Percentiles rank a stretch among this genome's conserved stretches.
These are phyloP conservation scores for Danionella cerebrum DNA, from an alignment of 2,113 vertebrate species.

Conservation along the genomic window DNA sequence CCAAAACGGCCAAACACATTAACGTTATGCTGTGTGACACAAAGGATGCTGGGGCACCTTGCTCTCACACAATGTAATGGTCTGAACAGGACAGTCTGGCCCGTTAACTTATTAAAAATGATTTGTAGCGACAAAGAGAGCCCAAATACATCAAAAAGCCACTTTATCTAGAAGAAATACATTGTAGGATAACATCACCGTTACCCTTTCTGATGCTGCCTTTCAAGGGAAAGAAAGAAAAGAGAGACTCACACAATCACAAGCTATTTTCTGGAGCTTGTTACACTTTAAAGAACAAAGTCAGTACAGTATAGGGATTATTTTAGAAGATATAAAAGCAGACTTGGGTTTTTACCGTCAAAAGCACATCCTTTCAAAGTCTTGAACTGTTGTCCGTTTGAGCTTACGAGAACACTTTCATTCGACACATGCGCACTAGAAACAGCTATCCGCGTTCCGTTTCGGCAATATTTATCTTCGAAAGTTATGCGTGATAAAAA, in stretches of 20 bases:
- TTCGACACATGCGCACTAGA: not conserved
- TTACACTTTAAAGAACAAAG: not conserved
- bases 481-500: not conserved
- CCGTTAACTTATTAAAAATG: not conserved
- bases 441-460: not conserved
- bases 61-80: not conserved
- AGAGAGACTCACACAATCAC: too few relatives aligned
- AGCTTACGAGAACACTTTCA: too few relatives aligned
- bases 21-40: not conserved
- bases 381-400: too few relatives aligned
- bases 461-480: not conserved
- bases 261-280: not conserved
- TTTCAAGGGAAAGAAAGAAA: too few relatives aligned
- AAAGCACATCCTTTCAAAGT: not conserved
- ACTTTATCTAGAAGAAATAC: too few relatives aligned
- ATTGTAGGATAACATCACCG: too few relatives aligned
- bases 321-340: not conserved
- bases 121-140: not conserved
- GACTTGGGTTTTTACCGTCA: not conserved
- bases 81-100: not conserved
- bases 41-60: not conserved
- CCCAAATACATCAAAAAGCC: not conserved
- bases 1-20: not conserved
- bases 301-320: not conserved
- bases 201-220: too few relatives aligned